Conservation (phyloP, 2,113 vertebrate genomes). For the Heterotilapia buettikoferi region DNA sequence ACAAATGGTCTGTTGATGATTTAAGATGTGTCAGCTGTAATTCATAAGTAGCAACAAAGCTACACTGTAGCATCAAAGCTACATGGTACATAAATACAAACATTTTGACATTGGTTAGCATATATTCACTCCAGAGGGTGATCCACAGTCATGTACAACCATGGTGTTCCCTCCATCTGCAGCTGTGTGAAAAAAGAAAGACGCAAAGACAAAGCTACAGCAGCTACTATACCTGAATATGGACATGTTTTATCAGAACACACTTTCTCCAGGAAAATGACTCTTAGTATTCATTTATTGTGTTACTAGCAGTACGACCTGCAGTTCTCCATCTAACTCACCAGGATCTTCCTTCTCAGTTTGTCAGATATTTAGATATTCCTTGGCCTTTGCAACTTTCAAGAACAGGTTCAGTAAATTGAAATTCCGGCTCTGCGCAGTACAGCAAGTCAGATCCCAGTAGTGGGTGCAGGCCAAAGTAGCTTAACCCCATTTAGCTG, state of each 20-base stretch:
- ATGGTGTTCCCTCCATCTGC: fast-evolving
- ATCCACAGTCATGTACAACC: neutral
- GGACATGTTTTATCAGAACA: neutral
- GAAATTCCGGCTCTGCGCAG: neutral
- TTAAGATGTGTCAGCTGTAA: neutral
- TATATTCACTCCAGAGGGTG: neutral
- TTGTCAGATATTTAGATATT: neutral
- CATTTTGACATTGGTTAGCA: neutral
- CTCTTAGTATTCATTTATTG: neutral
- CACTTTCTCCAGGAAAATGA: neutral
- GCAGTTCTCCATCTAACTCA: neutral
- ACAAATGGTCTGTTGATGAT: neutral
- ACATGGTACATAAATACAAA: neutral
- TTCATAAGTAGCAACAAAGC: neutral
- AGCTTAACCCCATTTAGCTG: neutral
- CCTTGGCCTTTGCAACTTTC: neutral
- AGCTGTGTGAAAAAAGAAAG: neutral
- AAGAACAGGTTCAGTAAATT: neutral
- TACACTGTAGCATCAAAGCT: neutral
- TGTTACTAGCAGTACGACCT: neutral
- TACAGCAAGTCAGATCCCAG: neutral
- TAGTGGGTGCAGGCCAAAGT: neutral
- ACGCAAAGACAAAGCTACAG: neutral
- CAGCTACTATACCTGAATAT: neutral
- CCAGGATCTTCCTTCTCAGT: neutral